phyloP scores from a whole-genome alignment of 2,888 invertebrate genomes.

The Rotaria socialis region DNA sequence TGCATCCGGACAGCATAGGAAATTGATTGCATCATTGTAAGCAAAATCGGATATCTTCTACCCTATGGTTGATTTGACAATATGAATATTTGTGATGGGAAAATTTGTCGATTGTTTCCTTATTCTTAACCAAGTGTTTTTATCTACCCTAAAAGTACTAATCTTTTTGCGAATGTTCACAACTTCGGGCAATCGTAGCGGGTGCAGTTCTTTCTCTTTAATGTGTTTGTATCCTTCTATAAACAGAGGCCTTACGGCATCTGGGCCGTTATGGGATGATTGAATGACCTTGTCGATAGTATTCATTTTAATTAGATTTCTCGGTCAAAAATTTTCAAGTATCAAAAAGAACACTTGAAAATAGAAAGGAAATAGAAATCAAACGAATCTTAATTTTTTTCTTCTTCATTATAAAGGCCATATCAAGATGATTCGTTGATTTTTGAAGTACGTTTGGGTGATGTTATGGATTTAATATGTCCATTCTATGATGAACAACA shows the following conservation, averaged over 20 bases:
- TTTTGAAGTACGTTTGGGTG: slow-evolving; percentile 23
- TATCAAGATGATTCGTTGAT: background rate
- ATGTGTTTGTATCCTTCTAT: background rate
- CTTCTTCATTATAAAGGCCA: background rate
- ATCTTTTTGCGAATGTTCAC: background rate
- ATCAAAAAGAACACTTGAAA: background rate
- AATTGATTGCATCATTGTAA: background rate
- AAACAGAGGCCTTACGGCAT: background rate
- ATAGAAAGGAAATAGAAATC: background rate
- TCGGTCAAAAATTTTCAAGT: background rate
- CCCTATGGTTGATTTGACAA: background rate
- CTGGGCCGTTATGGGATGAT: background rate
- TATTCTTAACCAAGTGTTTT: background rate
- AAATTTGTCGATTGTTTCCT: background rate
- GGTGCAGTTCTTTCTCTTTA: background rate
- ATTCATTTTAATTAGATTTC: background rate
- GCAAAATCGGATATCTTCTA: background rate
- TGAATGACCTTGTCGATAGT: background rate
- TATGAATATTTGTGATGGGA: background rate
- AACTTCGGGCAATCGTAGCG: background rate
- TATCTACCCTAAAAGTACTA: background rate
- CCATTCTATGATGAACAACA: slow-evolving; percentile 24
- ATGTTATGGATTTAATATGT: slow-evolving; percentile 25
- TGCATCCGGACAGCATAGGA: background rate
- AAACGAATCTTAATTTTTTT: background rate